Evolutionary conservation across 2,888 invertebrate species (phyloP), one percentile per base, ranked within the genome.

Genomic region (Dicranocentrus wangi): DNA sequence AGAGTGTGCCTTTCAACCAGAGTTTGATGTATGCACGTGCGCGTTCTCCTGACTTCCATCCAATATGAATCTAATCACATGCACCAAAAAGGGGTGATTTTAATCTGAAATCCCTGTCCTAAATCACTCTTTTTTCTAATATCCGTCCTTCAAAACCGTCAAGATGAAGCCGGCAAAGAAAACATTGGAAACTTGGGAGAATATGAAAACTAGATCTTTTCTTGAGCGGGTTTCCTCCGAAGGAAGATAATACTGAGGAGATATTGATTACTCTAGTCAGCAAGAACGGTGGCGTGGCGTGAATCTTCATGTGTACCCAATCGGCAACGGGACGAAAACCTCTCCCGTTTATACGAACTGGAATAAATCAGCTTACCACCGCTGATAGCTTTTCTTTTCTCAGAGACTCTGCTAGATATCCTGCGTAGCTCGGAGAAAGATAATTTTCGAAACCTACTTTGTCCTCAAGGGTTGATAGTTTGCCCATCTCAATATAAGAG

Each of bases 331-430:
- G 7, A 17, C 17, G 47, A 17, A 47, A 15, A 47, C n/a, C 2
- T 21, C 15, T 55, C 23, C 55, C n/a, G 21, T 5, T 55, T 55
- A 8, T 55, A 5, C 55, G 5, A 55, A 23, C 55, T 55, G 21
- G 55, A 55, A 55, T 55, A 55, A 55, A 55, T 55, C 55, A 55
- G 55, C 55, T 55, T 55, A 55, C 47, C 47, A 47, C 15, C n/a
- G 47, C 47, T 47, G 47, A 47, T 47, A 47, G 47, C 47, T 47
- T 47, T 47, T n/a, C n/a, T 47, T 47, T n/a, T 15, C 47, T 15
- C 47, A 32, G 3, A n/a, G n/a, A n/a, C 10, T 10, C 32, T 32
- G 32, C 3, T 32, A 32, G 32, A 32, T 32, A 32, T 32, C 32
- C 32, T 7, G 32, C 32, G 3, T 32, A 3, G 32, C 32, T n/a